Percentiles rank a stretch among this genome's conserved stretches.
phyloP scores from a whole-genome alignment of 64 coral and sea anemone species.

The Pachyseris speciosa region DNA sequence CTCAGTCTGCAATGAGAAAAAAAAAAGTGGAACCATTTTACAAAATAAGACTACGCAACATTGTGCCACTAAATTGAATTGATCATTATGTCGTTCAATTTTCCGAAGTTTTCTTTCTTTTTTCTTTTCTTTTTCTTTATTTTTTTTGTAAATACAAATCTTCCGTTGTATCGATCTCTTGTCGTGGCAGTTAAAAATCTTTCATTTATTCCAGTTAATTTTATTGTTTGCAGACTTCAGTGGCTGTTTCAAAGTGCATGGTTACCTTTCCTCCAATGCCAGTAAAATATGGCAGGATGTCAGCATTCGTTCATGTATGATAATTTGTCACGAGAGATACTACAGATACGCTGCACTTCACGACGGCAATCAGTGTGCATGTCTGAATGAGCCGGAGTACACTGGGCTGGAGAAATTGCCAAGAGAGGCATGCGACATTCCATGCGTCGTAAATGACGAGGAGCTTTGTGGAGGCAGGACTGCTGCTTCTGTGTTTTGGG shows the following conservation, averaged over 20 bases:
- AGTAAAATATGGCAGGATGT: conserved; percentile 71
- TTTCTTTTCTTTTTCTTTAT: too few relatives aligned
- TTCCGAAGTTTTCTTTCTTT: too few relatives aligned
- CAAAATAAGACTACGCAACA: too few relatives aligned
- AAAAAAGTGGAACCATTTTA: too few relatives aligned
- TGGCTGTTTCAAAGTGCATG: conserved; percentile 79
- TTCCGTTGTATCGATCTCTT: too few relatives aligned
- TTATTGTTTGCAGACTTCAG: conserved; percentile 53
- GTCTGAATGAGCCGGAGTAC: conserved; percentile 38
- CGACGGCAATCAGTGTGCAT: conserved; percentile 78
- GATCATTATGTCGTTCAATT: too few relatives aligned
- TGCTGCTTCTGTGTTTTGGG: conserved; percentile 60
- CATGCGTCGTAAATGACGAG: conserved; percentile 35
- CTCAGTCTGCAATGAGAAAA: too few relatives aligned
- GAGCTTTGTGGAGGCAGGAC: conserved; percentile 67
- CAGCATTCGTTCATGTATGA: conserved; percentile 73
- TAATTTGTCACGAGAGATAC: conserved; percentile 62
- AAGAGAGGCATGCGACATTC: conserved; percentile 42
- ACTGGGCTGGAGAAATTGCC: conserved; percentile 23
- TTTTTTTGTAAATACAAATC: too few relatives aligned
- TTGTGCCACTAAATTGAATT: too few relatives aligned
- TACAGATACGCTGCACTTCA: conserved; percentile 66
- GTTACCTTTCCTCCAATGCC: conserved; percentile 50
- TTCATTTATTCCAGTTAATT: neutral
- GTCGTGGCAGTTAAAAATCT: neutral